Conservation (phyloP, 1,140 invertebrate species). For the Temnothorax nylanderi region DNA sequence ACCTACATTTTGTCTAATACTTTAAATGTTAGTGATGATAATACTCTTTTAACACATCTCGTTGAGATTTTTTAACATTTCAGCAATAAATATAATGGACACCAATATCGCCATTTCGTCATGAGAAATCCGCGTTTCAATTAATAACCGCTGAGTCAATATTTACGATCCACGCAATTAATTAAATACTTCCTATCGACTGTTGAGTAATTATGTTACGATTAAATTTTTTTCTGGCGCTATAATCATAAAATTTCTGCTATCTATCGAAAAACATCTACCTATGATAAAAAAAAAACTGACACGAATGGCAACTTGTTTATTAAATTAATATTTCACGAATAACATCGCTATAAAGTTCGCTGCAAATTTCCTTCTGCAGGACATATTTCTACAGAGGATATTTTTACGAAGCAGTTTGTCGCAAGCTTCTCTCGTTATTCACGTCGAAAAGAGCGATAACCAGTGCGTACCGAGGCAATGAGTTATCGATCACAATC, state of each 20-base stretch:
- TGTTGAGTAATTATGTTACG: constrained; percentile 35
- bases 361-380: not conserved
- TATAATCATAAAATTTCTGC: constrained; percentile 23
- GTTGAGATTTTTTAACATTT: not conserved
- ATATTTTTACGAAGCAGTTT: not conserved
- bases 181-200: constrained; percentile 43
- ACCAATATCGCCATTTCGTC: constrained; percentile 19
- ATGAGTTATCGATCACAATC: constrained; percentile 60
- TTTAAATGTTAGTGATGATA: not conserved
- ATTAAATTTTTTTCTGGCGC: constrained; percentile 49
- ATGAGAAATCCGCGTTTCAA: constrained; percentile 55
- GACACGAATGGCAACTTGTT: constrained; percentile 1
- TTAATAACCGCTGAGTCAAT: constrained; percentile 60
- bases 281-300: not conserved
- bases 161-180: constrained; percentile 51
- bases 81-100: constrained; percentile 11
- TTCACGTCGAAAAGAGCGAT: constrained; percentile 32
- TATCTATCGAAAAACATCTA: constrained; percentile 40
- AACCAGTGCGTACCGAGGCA: constrained; percentile 29
- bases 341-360: not conserved
- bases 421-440: constrained; percentile 1
- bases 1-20: not conserved
- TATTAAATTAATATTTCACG: constrained; percentile 35
- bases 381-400: not conserved
- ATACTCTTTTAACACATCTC: not conserved